Evolutionary conservation across 2,888 invertebrate species (phyloP), one percentile per base, ranked within the genome.

Genomic region (Caenorhabditis uteleia): DNA sequence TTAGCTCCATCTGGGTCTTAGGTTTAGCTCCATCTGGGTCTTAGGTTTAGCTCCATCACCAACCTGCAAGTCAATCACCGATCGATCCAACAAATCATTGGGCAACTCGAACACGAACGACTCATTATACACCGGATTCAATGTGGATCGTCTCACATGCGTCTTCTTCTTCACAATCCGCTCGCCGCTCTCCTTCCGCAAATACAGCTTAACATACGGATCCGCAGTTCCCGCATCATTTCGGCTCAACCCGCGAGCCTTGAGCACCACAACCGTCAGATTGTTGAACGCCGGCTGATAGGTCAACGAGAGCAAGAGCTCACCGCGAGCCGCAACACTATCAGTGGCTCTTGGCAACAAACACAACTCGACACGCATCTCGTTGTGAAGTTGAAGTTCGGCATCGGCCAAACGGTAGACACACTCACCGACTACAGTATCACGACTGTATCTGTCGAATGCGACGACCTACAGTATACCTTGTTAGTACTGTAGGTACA

Each of bases 131-230:
- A 98, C 95, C 0, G 97, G 98, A 87, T 93, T 94, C 77, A 95
- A 87, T 1, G 97, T 97, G 34, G 61, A 57, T 25, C 75, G 36
- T 27, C 67, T 34, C 45, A 97, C 95, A 85, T 95, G 95, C 0
- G 97, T 97, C 88, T 97, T 95, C 88, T 95, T 95, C 88, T 97
- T 98, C 45, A 94, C 93, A 80, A 97, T 92, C 70, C 95, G 90
- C 84, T 95, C 95, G n/a, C 93, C 92, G 21, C 38, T 51, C 36
- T 68, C 70, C 86, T 97, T 94, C 87, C 91, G 94, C 51, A 95
- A 87, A 86, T 97, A 97, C 85, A 98, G 92, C 86, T 98, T 98
- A 45, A 97, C 95, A 86, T 89, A 94, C 57, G 97, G 97, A 87
- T 98, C 97, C 85, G 68, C 68, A 31, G 68, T 68, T 34, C 71